Conservation (phyloP, 2,888 invertebrate species). For the Automeris io region DNA sequence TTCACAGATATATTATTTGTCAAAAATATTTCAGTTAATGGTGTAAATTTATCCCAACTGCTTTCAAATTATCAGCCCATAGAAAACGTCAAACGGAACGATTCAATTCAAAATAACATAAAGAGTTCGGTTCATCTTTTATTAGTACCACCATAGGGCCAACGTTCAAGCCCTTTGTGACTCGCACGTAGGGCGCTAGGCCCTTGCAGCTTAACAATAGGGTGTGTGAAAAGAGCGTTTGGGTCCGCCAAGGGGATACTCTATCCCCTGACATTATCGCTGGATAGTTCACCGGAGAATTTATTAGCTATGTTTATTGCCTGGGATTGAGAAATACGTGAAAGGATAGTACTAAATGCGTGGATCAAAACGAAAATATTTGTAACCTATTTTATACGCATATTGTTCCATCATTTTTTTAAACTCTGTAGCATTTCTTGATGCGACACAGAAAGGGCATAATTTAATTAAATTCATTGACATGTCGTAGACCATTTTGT, state of each 20-base stretch:
- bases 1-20: too few species aligned
- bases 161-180: conserved; percentile 45
- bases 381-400: too few species aligned
- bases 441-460: too few species aligned
- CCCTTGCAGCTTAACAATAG: conserved; percentile 38
- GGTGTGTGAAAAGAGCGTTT: conserved; percentile 1
- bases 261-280: conserved; percentile 3
- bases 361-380: too few species aligned
- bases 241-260: conserved; percentile 4
- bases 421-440: too few species aligned
- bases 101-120: not conserved
- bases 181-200: conserved; percentile 51
- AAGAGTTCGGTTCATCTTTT: conserved; percentile 1
- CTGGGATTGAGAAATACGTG: too few species aligned
- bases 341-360: too few species aligned
- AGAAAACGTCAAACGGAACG: conserved; percentile 1
- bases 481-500: too few species aligned
- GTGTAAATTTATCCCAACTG: not conserved
- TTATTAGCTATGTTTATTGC: conserved; percentile 2
- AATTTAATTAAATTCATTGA: too few species aligned
- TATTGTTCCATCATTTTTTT: too few species aligned
- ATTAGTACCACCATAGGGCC: conserved; percentile 1
- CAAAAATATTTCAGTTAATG: too few species aligned
- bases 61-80: conserved; percentile 17
- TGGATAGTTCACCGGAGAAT: conserved; percentile 2